Conservation (phyloP, 2,113 vertebrate genomes). For the Takifugu bimaculatus region DNA sequence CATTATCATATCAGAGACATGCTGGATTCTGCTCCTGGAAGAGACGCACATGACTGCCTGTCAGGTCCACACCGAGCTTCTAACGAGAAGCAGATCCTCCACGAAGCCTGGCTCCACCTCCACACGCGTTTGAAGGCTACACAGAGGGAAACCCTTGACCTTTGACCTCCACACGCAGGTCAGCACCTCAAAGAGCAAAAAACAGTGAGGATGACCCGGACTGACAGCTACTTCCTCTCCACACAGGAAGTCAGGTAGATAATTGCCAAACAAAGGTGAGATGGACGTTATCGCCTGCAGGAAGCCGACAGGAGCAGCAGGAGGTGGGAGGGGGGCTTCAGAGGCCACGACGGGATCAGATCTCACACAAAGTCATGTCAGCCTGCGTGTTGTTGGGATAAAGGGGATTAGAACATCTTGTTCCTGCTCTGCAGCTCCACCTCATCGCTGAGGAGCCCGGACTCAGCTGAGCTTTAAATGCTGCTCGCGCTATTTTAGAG, state of each 20-base stretch:
- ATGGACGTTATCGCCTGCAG: conserved; percentile 41
- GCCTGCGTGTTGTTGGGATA: conserved; percentile 28
- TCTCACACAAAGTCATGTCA: conserved; percentile 4
- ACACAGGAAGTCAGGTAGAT: conserved; percentile 57
- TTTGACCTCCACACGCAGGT: conserved; percentile 26
- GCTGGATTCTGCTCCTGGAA: too few relatives aligned
- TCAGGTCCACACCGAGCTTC: too few relatives aligned
- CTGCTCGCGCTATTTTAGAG: too few relatives aligned
- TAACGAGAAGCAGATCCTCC: too few relatives aligned
- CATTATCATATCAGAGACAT: too few relatives aligned
- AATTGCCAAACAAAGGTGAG: conserved; percentile 23
- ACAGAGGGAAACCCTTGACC: too few relatives aligned
- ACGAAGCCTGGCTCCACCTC: too few relatives aligned
- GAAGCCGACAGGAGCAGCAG: conserved; percentile 36
- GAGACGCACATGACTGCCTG: too few relatives aligned
- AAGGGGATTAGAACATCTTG: not conserved
- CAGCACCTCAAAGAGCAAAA: conserved; percentile 45
- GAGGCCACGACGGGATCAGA: conserved; percentile 26
- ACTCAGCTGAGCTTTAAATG: too few relatives aligned
- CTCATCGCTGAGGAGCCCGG: too few relatives aligned
- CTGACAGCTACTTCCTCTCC: conserved; percentile 47
- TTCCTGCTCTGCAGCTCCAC: not conserved
- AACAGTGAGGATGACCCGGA: conserved; percentile 35
- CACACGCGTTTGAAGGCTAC: too few relatives aligned
- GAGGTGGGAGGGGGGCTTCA: conserved; percentile 33